Evolutionary conservation across 2,113 vertebrate genomes (phyloP).

Genomic region (Narcine bancroftii): DNA sequence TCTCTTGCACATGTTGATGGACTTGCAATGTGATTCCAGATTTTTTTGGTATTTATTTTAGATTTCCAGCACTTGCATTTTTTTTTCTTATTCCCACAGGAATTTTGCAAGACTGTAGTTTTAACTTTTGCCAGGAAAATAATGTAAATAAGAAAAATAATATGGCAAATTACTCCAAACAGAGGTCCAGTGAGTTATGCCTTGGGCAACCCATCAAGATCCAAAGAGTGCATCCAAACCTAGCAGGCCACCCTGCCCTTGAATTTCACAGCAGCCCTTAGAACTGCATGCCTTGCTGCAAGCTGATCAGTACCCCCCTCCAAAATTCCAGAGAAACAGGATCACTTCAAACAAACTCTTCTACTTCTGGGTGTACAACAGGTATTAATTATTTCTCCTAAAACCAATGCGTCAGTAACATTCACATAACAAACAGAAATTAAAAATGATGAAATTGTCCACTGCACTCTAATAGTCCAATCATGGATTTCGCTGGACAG

Average conservation of each 20-base stretch:
- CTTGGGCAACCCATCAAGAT: neutral
- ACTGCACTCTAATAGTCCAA: neutral
- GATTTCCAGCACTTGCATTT: neutral
- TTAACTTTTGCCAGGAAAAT: slow-evolving; percentile 20
- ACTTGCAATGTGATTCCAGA: neutral
- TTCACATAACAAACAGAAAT: neutral
- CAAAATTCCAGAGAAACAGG: neutral
- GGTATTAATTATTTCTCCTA: neutral
- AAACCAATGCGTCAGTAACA: neutral
- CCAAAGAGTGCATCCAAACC: neutral
- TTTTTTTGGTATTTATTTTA: neutral
- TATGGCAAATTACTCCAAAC: neutral
- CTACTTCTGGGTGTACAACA: neutral
- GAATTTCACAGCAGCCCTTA: neutral
- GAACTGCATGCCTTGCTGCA: neutral
- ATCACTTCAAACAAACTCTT: slow-evolving; percentile 11
- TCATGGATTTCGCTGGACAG: neutral
- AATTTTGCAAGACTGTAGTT: slow-evolving; percentile 10
- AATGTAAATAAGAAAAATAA: neutral
- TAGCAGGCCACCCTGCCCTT: neutral
- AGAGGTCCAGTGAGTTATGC: slow-evolving; percentile 8
- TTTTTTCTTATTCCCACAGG: neutral
- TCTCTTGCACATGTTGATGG: neutral
- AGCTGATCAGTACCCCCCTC: neutral
- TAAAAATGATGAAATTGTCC: neutral